Conservation (phyloP, 2,888 invertebrate species). For the Eumacrocentrus americanus region DNA sequence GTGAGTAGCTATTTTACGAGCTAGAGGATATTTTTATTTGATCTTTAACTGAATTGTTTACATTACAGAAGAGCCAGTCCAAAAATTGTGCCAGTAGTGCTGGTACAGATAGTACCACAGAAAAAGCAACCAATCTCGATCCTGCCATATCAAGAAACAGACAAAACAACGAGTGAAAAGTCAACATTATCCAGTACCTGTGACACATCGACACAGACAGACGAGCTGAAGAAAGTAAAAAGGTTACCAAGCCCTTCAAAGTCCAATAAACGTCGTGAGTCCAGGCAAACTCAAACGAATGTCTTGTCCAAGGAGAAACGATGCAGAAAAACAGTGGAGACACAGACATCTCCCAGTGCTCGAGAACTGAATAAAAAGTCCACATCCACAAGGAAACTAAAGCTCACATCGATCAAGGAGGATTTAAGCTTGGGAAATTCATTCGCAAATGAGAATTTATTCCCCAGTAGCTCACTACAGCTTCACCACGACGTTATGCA, state of each 20-base stretch:
- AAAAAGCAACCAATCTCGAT: constrained; percentile 39
- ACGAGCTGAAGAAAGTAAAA: constrained; percentile 44
- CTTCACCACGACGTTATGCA: constrained; percentile 54
- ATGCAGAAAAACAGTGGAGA: constrained; percentile 49
- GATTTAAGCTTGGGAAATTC: constrained; percentile 29
- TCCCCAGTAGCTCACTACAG: constrained; percentile 52
- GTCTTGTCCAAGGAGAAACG: constrained; percentile 42
- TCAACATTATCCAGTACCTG: constrained; percentile 40
- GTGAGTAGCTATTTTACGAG: constrained; percentile 41
- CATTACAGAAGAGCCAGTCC: constrained; percentile 36
- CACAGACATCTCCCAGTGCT: constrained; percentile 48
- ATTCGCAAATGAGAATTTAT: constrained; percentile 40
- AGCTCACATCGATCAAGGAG: constrained; percentile 5
- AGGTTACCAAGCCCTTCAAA: constrained; percentile 42
- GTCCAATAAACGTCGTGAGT: constrained; percentile 42
- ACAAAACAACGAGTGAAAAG: constrained; percentile 21
- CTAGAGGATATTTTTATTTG: constrained; percentile 1
- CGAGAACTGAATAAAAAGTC: constrained; percentile 22
- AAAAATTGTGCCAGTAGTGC: constrained; percentile 22
- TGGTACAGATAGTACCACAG: neutral
- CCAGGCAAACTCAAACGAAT: constrained; percentile 56
- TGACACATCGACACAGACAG: constrained; percentile 53
- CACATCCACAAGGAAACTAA: constrained; percentile 28
- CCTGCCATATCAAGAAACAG: constrained; percentile 37
- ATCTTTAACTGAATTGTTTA: constrained; percentile 12